Conservation (phyloP, 2,888 invertebrate genomes). For the Matsumyia berberina region DNA sequence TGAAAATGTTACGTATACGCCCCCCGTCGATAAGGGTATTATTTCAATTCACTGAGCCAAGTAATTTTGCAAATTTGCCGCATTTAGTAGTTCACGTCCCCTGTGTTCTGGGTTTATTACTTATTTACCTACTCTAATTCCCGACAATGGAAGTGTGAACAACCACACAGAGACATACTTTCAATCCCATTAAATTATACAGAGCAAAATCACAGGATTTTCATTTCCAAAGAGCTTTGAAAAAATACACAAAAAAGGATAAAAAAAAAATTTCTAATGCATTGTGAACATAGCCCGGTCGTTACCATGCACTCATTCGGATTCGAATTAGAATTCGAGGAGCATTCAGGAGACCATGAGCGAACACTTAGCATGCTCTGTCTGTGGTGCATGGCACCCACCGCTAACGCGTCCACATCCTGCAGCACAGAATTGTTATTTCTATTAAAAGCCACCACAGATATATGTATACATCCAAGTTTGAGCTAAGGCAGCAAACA, state of each 20-base stretch:
- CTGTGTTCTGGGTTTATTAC: slow-evolving; percentile 15
- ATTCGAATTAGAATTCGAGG: slow-evolving; percentile 55
- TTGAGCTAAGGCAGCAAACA: neutral
- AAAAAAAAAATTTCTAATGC: slow-evolving; percentile 8
- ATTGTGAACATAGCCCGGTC: slow-evolving; percentile 36
- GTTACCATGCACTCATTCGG: slow-evolving; percentile 33
- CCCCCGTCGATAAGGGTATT: slow-evolving; percentile 40
- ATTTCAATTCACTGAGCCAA: slow-evolving; percentile 47
- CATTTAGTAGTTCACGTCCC: slow-evolving; percentile 9
- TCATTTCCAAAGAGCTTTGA: neutral
- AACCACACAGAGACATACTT: slow-evolving; percentile 6
- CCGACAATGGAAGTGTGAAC: slow-evolving; percentile 24
- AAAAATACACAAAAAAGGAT: slow-evolving; percentile 4
- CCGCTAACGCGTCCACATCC: slow-evolving; percentile 9
- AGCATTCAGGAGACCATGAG: slow-evolving; percentile 34
- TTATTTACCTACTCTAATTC: slow-evolving; percentile 32
- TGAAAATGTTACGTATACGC: slow-evolving; percentile 54
- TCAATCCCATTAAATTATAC: slow-evolving; percentile 25
- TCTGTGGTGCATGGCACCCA: slow-evolving; percentile 53
- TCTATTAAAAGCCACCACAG: slow-evolving; percentile 54
- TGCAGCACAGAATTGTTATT: slow-evolving; percentile 44
- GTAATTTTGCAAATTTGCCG: slow-evolving; percentile 44
- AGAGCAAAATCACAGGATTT: slow-evolving; percentile 26
- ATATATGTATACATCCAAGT: slow-evolving; percentile 6
- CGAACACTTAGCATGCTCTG: slow-evolving; percentile 32